phyloP scores from a whole-genome alignment of 2,888 invertebrate species.

The Maniola hyperantus region DNA sequence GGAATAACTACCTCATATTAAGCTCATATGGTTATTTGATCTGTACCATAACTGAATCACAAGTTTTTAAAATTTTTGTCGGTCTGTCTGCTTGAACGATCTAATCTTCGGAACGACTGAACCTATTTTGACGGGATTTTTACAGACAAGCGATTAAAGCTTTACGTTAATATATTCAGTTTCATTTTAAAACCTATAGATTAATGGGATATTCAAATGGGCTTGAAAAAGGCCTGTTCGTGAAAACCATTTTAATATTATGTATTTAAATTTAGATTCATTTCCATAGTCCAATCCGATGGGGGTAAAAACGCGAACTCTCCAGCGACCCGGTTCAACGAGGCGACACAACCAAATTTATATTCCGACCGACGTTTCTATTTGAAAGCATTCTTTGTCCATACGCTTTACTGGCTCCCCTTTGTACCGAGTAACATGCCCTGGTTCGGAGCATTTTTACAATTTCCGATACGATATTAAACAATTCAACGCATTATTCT shows the following conservation, averaged over 20 bases:
- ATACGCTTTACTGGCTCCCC: slow-evolving; percentile 24
- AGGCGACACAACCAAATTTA: slow-evolving; percentile 26
- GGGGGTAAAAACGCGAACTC: slow-evolving; percentile 14
- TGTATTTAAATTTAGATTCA: slow-evolving; percentile 13
- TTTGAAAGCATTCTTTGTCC: slow-evolving; percentile 31
- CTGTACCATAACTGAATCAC: no score
- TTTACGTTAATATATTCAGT: no score
- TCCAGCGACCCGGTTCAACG: slow-evolving; percentile 22
- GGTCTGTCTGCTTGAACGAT: no score
- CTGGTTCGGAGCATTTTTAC: background rate
- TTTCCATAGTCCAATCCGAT: slow-evolving; percentile 17
- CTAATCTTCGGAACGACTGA: no score
- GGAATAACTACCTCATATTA: no score
- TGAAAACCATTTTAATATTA: background rate
- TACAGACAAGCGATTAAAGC: no score
- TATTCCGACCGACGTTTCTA: slow-evolving; percentile 30
- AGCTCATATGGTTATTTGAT: no score
- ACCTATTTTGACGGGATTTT: no score
- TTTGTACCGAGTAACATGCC: slow-evolving; percentile 26
- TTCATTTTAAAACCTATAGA: no score
- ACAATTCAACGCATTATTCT: no score
- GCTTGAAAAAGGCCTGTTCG: background rate
- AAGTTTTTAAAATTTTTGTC: no score
- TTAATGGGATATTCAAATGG: background rate
- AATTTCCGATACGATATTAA: background rate